These are phyloP conservation scores for Lepeophtheirus nordmannii DNA, from an alignment of 2,888 invertebrate species.

Conservation along the genomic window DNA sequence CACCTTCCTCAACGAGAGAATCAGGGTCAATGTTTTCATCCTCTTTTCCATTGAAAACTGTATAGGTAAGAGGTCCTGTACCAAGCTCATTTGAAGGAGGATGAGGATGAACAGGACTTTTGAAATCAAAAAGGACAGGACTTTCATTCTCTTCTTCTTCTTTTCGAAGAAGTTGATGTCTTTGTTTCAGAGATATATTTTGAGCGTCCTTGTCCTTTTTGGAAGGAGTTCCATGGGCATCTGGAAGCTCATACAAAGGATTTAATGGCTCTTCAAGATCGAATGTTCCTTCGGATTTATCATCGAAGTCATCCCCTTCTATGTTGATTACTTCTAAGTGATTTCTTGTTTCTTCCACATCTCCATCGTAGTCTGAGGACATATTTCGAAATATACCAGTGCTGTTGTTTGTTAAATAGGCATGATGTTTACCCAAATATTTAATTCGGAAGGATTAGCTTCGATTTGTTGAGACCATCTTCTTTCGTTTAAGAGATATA, in stretches of 20 bases:
- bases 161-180: background rate
- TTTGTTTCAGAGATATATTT: background rate
- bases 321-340: background rate
- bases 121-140: background rate
- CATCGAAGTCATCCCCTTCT: constrained; percentile 1
- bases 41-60: background rate
- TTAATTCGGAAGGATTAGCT: too few relatives aligned
- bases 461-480: too few relatives aligned
- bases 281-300: background rate
- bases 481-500: too few relatives aligned
- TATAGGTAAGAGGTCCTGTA: background rate
- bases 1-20: background rate
- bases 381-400: too few relatives aligned
- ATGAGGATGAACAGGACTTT: background rate
- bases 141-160: background rate
- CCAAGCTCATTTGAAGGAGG: background rate
- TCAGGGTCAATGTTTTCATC: background rate
- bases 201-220: background rate
- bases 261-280: background rate
- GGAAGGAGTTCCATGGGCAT: background rate
- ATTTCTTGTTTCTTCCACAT: background rate
- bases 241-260: background rate
- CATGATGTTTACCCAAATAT: too few relatives aligned
- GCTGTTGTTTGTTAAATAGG: too few relatives aligned
- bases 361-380: too few relatives aligned